Evolutionary conservation across 2,113 vertebrate genomes (phyloP).

Genomic region (Alligator mississippiensis): DNA sequence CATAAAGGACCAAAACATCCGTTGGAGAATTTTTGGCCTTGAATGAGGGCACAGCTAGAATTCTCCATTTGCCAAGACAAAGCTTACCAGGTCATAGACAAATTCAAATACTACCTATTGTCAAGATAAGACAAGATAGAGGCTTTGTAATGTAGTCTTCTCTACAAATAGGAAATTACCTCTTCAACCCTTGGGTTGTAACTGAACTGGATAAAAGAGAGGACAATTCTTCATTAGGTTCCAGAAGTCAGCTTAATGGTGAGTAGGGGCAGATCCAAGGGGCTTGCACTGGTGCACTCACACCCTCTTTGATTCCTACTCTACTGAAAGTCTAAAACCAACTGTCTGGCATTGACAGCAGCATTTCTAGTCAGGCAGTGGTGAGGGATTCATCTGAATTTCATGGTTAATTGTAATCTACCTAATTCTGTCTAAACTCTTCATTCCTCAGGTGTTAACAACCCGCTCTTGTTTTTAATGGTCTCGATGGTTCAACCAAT

Average conservation of each 20-base stretch:
- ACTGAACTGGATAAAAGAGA: not conserved
- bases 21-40: not conserved
- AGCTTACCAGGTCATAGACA: not conserved
- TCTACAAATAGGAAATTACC: not conserved
- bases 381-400: no score
- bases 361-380: no score
- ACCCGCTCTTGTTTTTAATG: no score
- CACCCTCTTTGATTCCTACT: no score
- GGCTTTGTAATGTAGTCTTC: not conserved
- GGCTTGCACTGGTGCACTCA: no score
- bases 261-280: not conserved
- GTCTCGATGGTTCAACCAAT: no score
- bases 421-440: no score
- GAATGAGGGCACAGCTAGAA: not conserved
- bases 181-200: not conserved
- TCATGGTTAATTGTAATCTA: no score
- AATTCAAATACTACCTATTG: not conserved
- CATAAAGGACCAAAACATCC: not conserved
- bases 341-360: no score
- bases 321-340: no score
- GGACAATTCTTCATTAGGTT: not conserved
- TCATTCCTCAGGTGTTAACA: no score
- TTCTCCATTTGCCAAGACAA: not conserved
- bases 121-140: accelerated
- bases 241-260: not conserved